Percentiles rank a stretch among this genome's conserved stretches.
phyloP scores from a whole-genome alignment of 1,140 invertebrate species.

The Leptinotarsa defecta region DNA sequence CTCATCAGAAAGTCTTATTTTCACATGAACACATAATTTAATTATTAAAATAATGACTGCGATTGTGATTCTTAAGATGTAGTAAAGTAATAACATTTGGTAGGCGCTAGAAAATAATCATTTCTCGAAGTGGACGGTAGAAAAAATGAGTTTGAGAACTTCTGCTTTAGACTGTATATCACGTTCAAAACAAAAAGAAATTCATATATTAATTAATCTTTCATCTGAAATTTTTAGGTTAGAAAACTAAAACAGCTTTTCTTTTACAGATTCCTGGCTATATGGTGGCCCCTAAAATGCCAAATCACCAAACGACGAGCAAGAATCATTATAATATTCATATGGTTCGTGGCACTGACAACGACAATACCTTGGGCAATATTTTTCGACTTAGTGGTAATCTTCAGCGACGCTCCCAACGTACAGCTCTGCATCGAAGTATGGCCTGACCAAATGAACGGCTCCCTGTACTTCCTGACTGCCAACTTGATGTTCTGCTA shows the following conservation, averaged over 20 bases:
- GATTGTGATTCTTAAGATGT: too few species aligned
- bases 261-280: constrained; percentile 89
- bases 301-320: constrained; percentile 88
- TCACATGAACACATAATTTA: too few species aligned
- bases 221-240: too few species aligned
- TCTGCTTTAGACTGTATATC: too few species aligned
- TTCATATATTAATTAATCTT: too few species aligned
- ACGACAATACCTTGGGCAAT: constrained; percentile 88
- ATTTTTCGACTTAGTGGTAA: constrained; percentile 82
- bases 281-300: constrained; percentile 90
- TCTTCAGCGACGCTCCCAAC: constrained; percentile 72
- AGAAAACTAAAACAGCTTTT: constrained; percentile 26
- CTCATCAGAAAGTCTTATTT: too few species aligned
- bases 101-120: too few species aligned
- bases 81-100: too few species aligned
- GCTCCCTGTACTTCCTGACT: constrained; percentile 84
- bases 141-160: too few species aligned
- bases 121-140: too few species aligned
- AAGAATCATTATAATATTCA: constrained; percentile 84
- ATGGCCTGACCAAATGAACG: constrained; percentile 81
- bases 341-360: constrained; percentile 85
- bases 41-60: too few species aligned
- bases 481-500: constrained; percentile 91
- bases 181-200: too few species aligned
- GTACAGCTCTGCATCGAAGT: constrained; percentile 78